Conservation (phyloP, 2,113 vertebrate genomes). For the Anhinga anhinga region DNA sequence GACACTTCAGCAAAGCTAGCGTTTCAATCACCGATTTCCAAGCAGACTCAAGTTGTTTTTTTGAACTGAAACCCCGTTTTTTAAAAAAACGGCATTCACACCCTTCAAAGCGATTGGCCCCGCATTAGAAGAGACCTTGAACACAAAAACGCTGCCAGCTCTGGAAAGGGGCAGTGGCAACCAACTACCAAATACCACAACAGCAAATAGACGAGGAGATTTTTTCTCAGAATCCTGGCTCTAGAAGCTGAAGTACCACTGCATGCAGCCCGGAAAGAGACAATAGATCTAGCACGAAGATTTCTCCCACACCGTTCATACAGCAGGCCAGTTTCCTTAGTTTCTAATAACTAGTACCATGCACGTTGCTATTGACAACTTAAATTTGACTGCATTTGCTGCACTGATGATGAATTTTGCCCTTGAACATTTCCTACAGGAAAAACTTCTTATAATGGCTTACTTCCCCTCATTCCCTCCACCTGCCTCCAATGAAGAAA, state of each 20-base stretch:
- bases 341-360: neutral
- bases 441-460: neutral
- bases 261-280: neutral
- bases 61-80: neutral
- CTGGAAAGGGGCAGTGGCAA: neutral
- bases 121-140: neutral
- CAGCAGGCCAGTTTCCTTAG: neutral
- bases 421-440: neutral
- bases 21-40: neutral
- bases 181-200: neutral
- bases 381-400: neutral
- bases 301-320: neutral
- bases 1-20: neutral
- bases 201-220: fast-evolving
- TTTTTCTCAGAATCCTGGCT: neutral
- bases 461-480: neutral
- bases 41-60: neutral
- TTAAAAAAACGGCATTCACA: neutral
- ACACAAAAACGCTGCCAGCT: neutral
- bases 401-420: neutral
- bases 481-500: neutral
- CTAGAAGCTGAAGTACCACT: neutral
- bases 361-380: neutral
- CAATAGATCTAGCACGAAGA: fast-evolving
- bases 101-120: neutral